phyloP scores from a whole-genome alignment of 2,797 vertebrate genomes.

The Chrysocyon brachyurus region DNA sequence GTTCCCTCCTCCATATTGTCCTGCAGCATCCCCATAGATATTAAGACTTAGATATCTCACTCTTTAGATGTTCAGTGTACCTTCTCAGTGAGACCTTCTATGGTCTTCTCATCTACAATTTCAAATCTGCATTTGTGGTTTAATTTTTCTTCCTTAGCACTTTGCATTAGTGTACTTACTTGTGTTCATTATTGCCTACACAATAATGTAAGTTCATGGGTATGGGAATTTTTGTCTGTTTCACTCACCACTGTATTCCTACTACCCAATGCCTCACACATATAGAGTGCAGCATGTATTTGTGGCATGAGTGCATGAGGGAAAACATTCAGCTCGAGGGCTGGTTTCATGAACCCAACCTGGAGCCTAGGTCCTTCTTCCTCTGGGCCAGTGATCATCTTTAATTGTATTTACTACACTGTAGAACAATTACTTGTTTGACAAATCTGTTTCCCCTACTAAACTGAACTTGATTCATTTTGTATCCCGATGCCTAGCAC shows the following conservation, averaged over 20 bases:
- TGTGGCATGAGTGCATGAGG: not conserved
- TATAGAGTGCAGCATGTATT: not conserved
- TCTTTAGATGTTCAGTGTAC: not conserved
- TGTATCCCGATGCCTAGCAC: not conserved
- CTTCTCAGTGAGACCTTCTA: not conserved
- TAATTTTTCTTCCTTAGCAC: conserved; percentile 62
- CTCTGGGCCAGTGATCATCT: not conserved
- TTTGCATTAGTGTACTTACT: conserved; percentile 19
- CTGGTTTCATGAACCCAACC: not conserved
- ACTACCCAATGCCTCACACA: not conserved
- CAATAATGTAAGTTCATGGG: conserved; percentile 18
- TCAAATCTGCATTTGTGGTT: not conserved
- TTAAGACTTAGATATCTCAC: not conserved
- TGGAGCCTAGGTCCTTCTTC: not conserved
- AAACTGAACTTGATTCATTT: conserved; percentile 30
- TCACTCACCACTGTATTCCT: not conserved
- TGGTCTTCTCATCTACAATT: not conserved
- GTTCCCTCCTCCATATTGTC: not conserved
- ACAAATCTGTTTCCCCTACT: not conserved
- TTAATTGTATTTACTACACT: not conserved
- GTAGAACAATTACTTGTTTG: not conserved
- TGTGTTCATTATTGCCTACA: not conserved
- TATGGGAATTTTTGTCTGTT: conserved; percentile 40
- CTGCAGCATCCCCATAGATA: not conserved
- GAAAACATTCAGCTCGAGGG: not conserved